Percentiles rank a stretch among this genome's conserved stretches.
phyloP scores from a whole-genome alignment of 1,140 invertebrate species.

The Chymomyza costata region DNA sequence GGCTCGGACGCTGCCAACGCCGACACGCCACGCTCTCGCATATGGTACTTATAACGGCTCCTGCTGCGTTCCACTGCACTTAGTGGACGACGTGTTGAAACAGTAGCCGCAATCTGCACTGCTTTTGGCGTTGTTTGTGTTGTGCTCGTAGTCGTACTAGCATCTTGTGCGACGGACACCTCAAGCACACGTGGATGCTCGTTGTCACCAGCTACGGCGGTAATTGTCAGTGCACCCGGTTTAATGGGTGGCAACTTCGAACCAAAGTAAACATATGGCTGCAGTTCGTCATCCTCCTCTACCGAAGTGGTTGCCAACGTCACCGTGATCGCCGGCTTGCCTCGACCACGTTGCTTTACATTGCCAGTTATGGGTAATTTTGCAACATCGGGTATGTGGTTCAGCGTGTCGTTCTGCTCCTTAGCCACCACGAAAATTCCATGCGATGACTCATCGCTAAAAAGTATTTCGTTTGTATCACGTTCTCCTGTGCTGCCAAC shows the following conservation, averaged over 20 bases:
- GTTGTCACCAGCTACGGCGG: constrained; percentile 69
- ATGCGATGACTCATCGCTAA: constrained; percentile 71
- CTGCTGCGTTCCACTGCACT: constrained; percentile 61
- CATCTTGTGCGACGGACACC: constrained; percentile 62
- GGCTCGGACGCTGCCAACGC: constrained; percentile 6
- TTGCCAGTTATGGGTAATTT: constrained; percentile 20
- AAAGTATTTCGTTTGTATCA: constrained; percentile 70
- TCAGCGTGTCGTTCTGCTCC: constrained; percentile 63
- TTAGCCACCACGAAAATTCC: constrained; percentile 68
- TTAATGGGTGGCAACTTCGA: constrained; percentile 80
- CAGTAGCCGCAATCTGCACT: constrained; percentile 19
- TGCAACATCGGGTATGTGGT: constrained; percentile 56
- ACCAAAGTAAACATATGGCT: constrained; percentile 83
- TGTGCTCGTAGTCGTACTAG: constrained; percentile 11
- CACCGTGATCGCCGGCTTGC: constrained; percentile 30
- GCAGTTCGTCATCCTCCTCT: constrained; percentile 79
- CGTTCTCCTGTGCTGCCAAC: constrained; percentile 30
- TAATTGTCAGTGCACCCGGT: constrained; percentile 76
- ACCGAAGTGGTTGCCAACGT: constrained; percentile 29
- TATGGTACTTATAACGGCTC: constrained; percentile 75
- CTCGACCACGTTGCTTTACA: constrained; percentile 27
- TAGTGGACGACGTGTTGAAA: constrained; percentile 45
- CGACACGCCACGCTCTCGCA: constrained; percentile 70
- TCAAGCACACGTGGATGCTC: constrained; percentile 62
- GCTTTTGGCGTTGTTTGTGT: constrained; percentile 25